Base-by-base conservation (phyloP, 2,797 vertebrate genomes). In the Mionectes olivaceus region DNA sequence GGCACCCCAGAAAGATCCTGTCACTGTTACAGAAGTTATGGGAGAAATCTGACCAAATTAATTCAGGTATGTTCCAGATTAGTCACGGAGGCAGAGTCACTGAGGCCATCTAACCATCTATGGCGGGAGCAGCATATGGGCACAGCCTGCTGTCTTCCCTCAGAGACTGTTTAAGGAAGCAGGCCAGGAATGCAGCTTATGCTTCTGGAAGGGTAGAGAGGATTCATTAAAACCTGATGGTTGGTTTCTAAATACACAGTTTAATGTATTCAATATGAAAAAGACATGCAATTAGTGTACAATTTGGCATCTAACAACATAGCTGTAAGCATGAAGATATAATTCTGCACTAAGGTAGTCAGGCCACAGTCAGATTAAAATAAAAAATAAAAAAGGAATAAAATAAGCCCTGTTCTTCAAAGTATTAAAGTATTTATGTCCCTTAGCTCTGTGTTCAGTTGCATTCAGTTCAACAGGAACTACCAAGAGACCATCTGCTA, bases 401-500 rank as follows among this genome's bases (percentile, higher is more conserved):
- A 87, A 84, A 28, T 21, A 61, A 46, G 2, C 14, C 33, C 46
- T 46, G 11, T 55, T 77, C 69, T 90, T 84, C 50, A 78, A 91
- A 47, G n/a, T 88, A 83, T 65, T 93, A 37, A 96, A 75, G 7
- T 90, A 70, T 95, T 94, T 95, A 89, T 88, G 33, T 47, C n/a
- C 41, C 24, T 93, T 89, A 93, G 55, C 46, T 95, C 27, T 90
- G 44, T 90, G 76, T 73, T 95, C 32, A 84, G n/a, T 83, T 94
- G 32, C 50, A 53, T 93, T 94, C 28, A 74, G 22, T 77, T 82
- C 74, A 93, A 94, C 61, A 96, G 64, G 70, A n/a, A n/a, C n/a
- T 90, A 93, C 47, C 74, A 96, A 96, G 85, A 96, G 27, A 81
- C 76, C 93, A 96, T 96, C 95, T 97, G 94, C 35, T 89, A 78